Base-by-base conservation (phyloP, 2,113 vertebrate genomes). In the Phocoena sinus region DNA sequence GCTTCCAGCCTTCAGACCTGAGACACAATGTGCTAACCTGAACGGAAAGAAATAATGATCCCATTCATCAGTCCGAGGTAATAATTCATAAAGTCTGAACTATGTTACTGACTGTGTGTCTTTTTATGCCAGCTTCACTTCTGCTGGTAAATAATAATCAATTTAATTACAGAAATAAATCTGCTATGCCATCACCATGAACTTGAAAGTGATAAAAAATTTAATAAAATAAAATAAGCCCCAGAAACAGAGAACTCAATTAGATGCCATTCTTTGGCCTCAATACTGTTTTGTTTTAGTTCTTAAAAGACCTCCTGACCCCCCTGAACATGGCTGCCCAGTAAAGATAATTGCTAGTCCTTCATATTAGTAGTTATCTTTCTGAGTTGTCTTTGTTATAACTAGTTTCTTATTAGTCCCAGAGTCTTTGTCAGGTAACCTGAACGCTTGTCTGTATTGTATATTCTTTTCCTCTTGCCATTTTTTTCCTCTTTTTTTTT, bases 161-260 rank as follows among this genome's bases (percentile, higher is more conserved):
- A 74, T 95, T 98, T 98, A 98, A 98, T 99, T 98, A 97, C 94
- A 97, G 96, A 98, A 92, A 98, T 98, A 98, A 98, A 98, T 98
- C 98, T 98, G 97, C 10, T 89, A 65, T 93, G 88, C 87, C 76
- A 97, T 50, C 95, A 95, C 89, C 65, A 94, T 63, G 44, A 70
- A 15, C 77, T 28, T 97, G 93, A 98, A 98, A 98, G 83, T 97
- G 98, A 98, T 98, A 97, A 95, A 98, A 98, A 98, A 60, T 98
- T 98, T 98, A 98, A 98, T 99, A 98, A 98, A 98, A 90, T 67
- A 96, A 94, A 98, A 93, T 63, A 96, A 94, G 74, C 67, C 80
- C 90, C 67, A 63, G 98, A 86, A 98, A 98, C 1, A 67, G 86
- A 93, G 96, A 88, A 68, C 0, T 41, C 38, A 97, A 97, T 97